These are phyloP conservation scores for Acrobasis consociella DNA, from an alignment of 2,888 invertebrate species.

Conservation along the genomic window DNA sequence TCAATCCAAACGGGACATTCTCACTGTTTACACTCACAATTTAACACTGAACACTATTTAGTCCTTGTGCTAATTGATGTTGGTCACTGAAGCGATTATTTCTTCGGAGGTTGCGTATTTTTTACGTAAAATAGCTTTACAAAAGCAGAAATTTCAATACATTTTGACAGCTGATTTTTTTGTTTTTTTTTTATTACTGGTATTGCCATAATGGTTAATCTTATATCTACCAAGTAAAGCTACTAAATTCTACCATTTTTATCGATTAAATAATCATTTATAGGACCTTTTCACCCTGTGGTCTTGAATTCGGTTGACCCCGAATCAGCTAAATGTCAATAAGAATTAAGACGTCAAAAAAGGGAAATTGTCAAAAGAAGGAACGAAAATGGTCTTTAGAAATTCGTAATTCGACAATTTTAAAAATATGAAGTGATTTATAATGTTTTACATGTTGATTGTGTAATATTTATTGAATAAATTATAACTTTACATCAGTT, in stretches of 20 bases:
- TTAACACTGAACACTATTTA: conserved; percentile 43
- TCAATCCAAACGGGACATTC: conserved; percentile 44
- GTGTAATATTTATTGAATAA: conserved; percentile 60
- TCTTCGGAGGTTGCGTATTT: conserved; percentile 33
- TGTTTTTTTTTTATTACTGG: conserved; percentile 17
- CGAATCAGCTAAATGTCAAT: conserved; percentile 5
- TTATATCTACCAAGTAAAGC: conserved; percentile 6
- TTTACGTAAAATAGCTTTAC: conserved; percentile 36
- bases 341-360: conserved; percentile 27
- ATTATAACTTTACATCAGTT: conserved; percentile 43
- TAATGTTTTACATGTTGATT: conserved; percentile 74
- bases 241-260: background rate
- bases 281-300: background rate
- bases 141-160: conserved; percentile 38
- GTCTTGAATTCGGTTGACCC: background rate
- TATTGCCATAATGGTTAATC: background rate
- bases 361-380: conserved; percentile 34
- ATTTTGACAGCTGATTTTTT: conserved; percentile 36
- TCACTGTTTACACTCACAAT: conserved; percentile 38
- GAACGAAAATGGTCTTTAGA: conserved; percentile 54
- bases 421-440: conserved; percentile 72
- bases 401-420: conserved; percentile 59
- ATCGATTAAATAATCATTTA: background rate
- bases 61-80: conserved; percentile 34
- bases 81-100: conserved; percentile 18